phyloP scores from a whole-genome alignment of 2,888 invertebrate genomes.

The Eubasilissa splendida region DNA sequence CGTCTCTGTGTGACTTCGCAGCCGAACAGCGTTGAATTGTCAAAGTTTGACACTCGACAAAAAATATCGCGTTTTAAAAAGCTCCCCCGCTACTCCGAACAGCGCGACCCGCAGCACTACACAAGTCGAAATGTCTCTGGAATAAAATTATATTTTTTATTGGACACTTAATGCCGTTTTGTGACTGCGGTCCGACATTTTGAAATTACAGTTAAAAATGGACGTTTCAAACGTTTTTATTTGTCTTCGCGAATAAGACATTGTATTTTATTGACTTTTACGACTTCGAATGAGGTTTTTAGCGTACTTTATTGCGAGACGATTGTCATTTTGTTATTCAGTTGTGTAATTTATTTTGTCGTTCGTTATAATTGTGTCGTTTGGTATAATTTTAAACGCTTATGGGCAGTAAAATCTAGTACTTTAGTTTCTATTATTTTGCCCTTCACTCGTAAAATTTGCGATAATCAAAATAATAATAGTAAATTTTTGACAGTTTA shows the following conservation, averaged over 20 bases:
- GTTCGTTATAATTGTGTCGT: constrained; percentile 27
- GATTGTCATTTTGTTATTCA: constrained; percentile 7
- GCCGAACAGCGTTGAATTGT: constrained; percentile 44
- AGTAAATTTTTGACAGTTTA: too few relatives aligned
- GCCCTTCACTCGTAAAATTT: too few relatives aligned
- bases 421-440: too few relatives aligned
- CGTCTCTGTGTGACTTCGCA: not conserved
- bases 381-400: constrained; percentile 18
- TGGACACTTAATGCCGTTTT: constrained; percentile 38
- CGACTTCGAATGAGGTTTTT: constrained; percentile 39
- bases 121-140: constrained; percentile 12
- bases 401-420: not conserved
- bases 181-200: constrained; percentile 50
- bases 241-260: constrained; percentile 50
- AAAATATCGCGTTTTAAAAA: constrained; percentile 52
- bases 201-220: constrained; percentile 46
- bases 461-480: too few relatives aligned
- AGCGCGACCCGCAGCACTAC: constrained; percentile 21
- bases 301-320: constrained; percentile 36
- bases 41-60: constrained; percentile 45
- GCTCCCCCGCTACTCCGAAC: constrained; percentile 34
- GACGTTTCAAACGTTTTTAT: constrained; percentile 50
- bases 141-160: constrained; percentile 47
- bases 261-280: constrained; percentile 53
- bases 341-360: constrained; percentile 28